Conservation (phyloP, 2,797 vertebrate species). For the Amniataba percoides region DNA sequence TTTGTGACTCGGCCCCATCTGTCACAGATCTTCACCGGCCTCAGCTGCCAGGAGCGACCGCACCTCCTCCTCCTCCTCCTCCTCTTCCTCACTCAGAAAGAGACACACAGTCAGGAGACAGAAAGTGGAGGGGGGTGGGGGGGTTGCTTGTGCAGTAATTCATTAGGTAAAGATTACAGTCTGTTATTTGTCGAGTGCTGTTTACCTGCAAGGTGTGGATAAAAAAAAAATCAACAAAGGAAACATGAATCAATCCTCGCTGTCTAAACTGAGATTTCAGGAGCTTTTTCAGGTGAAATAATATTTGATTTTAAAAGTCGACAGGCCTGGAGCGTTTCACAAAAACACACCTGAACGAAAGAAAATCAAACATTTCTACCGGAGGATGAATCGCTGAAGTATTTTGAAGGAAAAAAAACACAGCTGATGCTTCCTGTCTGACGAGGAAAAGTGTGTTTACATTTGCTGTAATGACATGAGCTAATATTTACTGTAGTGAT, state of each 20-base stretch:
- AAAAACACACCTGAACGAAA: constrained; percentile 28
- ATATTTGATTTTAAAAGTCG: constrained; percentile 22
- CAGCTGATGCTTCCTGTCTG: neutral
- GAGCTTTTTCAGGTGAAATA: constrained; percentile 22
- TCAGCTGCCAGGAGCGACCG: constrained; percentile 91
- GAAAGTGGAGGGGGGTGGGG: constrained; percentile 38
- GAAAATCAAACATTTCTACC: constrained; percentile 22
- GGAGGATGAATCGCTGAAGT: constrained; percentile 5
- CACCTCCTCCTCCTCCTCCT: constrained; percentile 66
- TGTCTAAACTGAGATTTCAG: constrained; percentile 6
- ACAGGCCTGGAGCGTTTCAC: constrained; percentile 3
- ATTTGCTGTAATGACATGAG: neutral
- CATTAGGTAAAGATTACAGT: constrained; percentile 51
- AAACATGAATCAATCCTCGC: constrained; percentile 24
- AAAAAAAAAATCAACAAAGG: constrained; percentile 1
- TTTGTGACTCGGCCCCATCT: constrained; percentile 96
- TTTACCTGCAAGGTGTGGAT: constrained; percentile 59
- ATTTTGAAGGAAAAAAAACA: neutral
- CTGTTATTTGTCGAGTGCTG: constrained; percentile 38
- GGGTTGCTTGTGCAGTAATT: constrained; percentile 33
- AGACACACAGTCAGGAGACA: constrained; percentile 14
- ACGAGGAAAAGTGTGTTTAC: neutral
- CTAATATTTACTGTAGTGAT: neutral
- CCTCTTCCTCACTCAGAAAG: constrained; percentile 39
- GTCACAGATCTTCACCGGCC: constrained; percentile 93